These are phyloP conservation scores for Episyrphus balteatus DNA, from an alignment of 1,140 invertebrate genomes.

Conservation along the genomic window DNA sequence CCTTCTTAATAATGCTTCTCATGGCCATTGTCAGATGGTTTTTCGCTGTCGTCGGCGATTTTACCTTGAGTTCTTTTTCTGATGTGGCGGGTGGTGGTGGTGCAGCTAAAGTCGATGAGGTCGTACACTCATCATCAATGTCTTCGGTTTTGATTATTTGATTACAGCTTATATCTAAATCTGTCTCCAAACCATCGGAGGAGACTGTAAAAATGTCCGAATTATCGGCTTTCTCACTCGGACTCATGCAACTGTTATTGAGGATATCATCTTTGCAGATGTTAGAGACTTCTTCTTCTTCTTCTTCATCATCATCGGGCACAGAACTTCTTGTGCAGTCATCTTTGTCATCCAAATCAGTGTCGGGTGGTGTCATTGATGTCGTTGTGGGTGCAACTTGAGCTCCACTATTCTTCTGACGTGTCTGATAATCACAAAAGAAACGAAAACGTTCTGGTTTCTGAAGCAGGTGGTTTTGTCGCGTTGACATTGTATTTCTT, in stretches of 20 bases:
- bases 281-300: constrained; percentile 1
- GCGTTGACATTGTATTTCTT: constrained; percentile 12
- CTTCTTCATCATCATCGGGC: background rate
- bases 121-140: constrained; percentile 12
- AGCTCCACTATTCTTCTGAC: no score
- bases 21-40: no score
- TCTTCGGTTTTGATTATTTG: constrained; percentile 1
- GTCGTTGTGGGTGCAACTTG: background rate
- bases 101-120: constrained; percentile 10
- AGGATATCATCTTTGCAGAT: constrained; percentile 16
- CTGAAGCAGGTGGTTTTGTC: constrained; percentile 6
- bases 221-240: constrained; percentile 31
- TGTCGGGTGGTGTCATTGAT: background rate
- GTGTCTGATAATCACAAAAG: no score
- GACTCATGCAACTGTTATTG: constrained; percentile 28
- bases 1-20: constrained; percentile 23
- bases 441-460: background rate
- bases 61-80: no score
- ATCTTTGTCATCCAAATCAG: background rate
- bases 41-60: no score
- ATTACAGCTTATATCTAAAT: constrained; percentile 29
- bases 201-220: constrained; percentile 35
- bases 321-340: background rate
- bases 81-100: background rate
- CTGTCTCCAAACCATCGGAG: constrained; percentile 31